Base-by-base conservation (phyloP, 2,113 vertebrate species). In the Geococcyx californianus region DNA sequence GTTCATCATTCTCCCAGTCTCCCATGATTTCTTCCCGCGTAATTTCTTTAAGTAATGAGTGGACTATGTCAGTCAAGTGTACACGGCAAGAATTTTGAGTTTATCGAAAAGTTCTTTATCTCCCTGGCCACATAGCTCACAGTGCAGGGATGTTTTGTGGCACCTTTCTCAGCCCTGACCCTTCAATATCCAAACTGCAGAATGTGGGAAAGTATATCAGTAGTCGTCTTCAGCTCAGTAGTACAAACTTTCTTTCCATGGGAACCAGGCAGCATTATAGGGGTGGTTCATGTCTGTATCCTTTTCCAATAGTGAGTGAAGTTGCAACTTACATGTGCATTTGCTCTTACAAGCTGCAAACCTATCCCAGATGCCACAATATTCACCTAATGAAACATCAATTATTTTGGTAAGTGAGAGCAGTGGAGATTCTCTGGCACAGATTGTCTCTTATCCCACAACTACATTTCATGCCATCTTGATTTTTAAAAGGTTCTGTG, bases 401-500 rank as follows among this genome's bases (percentile, higher is more conserved):
- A n/a, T 49, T 79, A 73, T 49, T 90, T 69, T 76, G 42, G 31
- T 74, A 85, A 88, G 72, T 58, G 55, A 74, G 40, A 83, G 21
- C 29, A 59, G 47, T 62, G 49, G 51, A 75, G 21, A 59, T 51
- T 68, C 56, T 79, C 62, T 89, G n/a, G 28, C 70, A 85, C 33
- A 88, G 33, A 26, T 42, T 87, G 33, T 33, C n/a, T 93, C 45
- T 84, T 89, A 82, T 45, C 33, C 25, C 45, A 14, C 54, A 77
- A 75, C 23, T 25, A 51, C 56, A 78, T 88, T 88, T 93, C 67
- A 89, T 63, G 38, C 40, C 69, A 33, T 66, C 83, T 64, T 67
- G 45, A 5, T 60, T 96, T 91, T 56, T 87, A 74, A 87, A 90
- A 67, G 21, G 11, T 85, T 96, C 91, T 87, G 67, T 84, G 66